A percentile compares a stretch with the other conserved stretches of the same genome.
These are phyloP conservation scores for Subacronicta megacephala DNA, from an alignment of 2,888 invertebrate genomes.

Conservation along the genomic window DNA sequence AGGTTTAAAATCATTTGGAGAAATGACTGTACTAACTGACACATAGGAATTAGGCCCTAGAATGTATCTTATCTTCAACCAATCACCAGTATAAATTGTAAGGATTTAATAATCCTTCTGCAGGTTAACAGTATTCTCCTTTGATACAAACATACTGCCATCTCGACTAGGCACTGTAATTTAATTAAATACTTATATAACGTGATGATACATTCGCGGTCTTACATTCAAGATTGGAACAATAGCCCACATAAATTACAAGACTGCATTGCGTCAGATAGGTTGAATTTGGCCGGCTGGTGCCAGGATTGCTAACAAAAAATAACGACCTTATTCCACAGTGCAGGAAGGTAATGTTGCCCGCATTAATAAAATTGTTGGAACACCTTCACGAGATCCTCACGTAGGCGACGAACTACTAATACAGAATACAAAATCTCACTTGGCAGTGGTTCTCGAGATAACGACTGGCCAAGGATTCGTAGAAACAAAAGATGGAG, in stretches of 20 bases:
- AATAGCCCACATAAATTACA: slow-evolving; percentile 33
- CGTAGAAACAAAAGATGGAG: slow-evolving; percentile 21
- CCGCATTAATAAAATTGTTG: slow-evolving; percentile 30
- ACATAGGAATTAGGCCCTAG: no score
- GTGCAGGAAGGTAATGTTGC: slow-evolving; percentile 24
- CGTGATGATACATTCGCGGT: slow-evolving; percentile 12
- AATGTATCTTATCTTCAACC: no score
- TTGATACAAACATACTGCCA: neutral
- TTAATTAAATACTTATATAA: slow-evolving; percentile 6
- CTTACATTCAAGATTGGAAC: slow-evolving; percentile 24
- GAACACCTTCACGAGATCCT: slow-evolving; percentile 47
- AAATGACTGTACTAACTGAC: no score
- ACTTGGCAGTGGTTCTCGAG: slow-evolving; percentile 41
- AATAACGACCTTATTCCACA: slow-evolving; percentile 27
- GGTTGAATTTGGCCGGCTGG: slow-evolving; percentile 16
- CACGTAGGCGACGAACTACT: slow-evolving; percentile 55
- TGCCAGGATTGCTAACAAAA: slow-evolving; percentile 1
- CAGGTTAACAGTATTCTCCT: no score
- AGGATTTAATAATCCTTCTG: no score
- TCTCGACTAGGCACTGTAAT: neutral
- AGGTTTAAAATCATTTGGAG: no score
- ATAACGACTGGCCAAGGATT: slow-evolving; percentile 33
- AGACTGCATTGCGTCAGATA: slow-evolving; percentile 52
- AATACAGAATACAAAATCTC: slow-evolving; percentile 54
- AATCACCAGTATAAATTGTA: no score